Base-by-base conservation (phyloP, 2,113 vertebrate genomes). In the Pseudonaja textilis region DNA sequence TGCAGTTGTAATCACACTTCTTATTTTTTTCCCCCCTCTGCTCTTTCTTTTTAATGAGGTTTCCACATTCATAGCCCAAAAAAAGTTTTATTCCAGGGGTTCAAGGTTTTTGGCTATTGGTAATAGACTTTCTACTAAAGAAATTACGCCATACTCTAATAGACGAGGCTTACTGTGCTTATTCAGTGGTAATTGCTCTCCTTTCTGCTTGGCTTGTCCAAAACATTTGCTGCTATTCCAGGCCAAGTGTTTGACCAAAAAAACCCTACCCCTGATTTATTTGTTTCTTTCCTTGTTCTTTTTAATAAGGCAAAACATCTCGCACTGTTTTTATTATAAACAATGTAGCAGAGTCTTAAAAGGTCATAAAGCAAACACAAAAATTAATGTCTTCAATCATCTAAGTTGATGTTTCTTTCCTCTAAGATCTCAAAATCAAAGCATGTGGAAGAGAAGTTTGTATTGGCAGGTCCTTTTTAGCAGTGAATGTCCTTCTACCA, bases 221-320 rank as follows among this genome's bases (percentile, higher is more conserved):
- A 98, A 98, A 98, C 97, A 96, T 93, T 94, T 97, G 97, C 97
- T 96, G 96, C 5, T 29, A 92, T 93, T 98, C 98, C 97, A 98
- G 95, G 92, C 91, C 96, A 97, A 95, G 96, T 93, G 86, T 90
- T 54, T 90, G 89, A 55, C 54, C 39, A 42, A 4, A 14, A 1
- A 12, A 0, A 22, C 2, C 6, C 56, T 22, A 3, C 0, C 90
- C 96, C 96, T 94, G 91, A 92, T 95, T 90, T 86, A 29, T 20
- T 87, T 87, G 86, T 47, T 81, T 39, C 74, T 34, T 89, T 61
- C 64, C 52, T 87, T 23, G 0, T 20, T 0, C 4, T 92, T 89
- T 81, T 81, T 52, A 57, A 47, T 47, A 89, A 85, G 93, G 74
- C 74, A 91, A 69, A 88, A 29, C n/a, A 95, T 94, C 93, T 96